Evolutionary conservation across 1,140 invertebrate genomes (phyloP).

Genomic region (Drosophila funebris): DNA sequence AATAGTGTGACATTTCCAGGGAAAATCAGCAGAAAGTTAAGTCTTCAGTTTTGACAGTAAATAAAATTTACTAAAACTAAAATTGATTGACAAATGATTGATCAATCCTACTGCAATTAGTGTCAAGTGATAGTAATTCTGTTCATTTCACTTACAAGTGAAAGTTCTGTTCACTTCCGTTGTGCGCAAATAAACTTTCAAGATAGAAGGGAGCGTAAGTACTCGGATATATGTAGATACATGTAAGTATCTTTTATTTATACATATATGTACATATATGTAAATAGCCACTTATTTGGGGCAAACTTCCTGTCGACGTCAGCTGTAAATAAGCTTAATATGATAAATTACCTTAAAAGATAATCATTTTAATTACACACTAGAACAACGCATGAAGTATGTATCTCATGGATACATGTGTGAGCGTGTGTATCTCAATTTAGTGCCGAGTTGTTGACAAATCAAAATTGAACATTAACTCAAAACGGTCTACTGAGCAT

Average conservation of each 20-base stretch:
- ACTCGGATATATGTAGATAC: neutral
- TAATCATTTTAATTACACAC: conserved; percentile 68
- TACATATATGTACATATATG: neutral
- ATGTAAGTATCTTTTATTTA: neutral
- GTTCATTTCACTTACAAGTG: neutral
- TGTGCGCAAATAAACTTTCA: neutral
- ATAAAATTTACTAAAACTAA: neutral
- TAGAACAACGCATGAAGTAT: conserved; percentile 58
- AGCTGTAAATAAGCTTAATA: conserved; percentile 59
- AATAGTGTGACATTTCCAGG: neutral
- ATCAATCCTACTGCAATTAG: neutral
- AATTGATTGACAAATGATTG: neutral
- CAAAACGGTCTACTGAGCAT: neutral
- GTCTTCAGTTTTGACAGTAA: neutral
- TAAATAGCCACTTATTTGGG: conserved; percentile 42
- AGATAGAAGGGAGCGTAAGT: conserved; percentile 1
- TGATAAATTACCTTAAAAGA: conserved; percentile 54
- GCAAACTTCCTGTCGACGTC: conserved; percentile 53
- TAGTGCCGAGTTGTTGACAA: conserved; percentile 50
- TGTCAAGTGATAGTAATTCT: neutral
- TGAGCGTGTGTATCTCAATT: conserved; percentile 42
- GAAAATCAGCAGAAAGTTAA: neutral
- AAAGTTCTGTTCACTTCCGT: conserved; percentile 22
- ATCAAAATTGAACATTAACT: conserved; percentile 41
- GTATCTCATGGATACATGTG: conserved; percentile 12